A percentile compares a stretch with the other conserved stretches of the same genome.
Evolutionary conservation across 2,113 vertebrate species (phyloP).

Genomic region (Ceyx cyanopectus): DNA sequence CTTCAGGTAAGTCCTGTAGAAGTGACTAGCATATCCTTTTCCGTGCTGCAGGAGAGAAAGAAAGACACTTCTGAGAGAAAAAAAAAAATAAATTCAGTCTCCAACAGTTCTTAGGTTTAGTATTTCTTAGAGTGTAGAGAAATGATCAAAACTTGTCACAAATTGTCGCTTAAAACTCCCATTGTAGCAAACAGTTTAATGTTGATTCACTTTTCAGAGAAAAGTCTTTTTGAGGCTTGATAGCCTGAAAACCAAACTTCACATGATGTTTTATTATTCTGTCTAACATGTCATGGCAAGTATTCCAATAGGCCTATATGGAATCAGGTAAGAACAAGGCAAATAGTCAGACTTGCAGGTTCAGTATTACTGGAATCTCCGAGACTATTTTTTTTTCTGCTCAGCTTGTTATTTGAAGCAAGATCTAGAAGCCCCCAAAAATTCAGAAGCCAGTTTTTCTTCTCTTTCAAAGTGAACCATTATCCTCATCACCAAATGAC

Average conservation of each 20-base stretch:
- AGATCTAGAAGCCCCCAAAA: slow-evolving; percentile 12
- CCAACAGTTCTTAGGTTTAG: slow-evolving; percentile 29
- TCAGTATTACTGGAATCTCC: slow-evolving; percentile 2
- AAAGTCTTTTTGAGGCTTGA: neutral
- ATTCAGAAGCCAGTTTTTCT: slow-evolving; percentile 6
- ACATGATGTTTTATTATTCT: slow-evolving; percentile 2
- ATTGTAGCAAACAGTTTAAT: neutral
- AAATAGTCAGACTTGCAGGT: neutral
- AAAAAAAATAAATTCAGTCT: slow-evolving; percentile 1
- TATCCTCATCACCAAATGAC: slow-evolving; percentile 47
- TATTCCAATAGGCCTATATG: neutral
- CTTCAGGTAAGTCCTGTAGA: slow-evolving; percentile 94
- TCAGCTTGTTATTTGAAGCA: slow-evolving; percentile 7
- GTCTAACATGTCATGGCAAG: neutral
- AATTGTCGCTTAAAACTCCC: neutral
- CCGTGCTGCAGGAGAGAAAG: slow-evolving; percentile 88
- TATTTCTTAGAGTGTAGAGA: slow-evolving; percentile 22
- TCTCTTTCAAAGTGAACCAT: slow-evolving; percentile 61
- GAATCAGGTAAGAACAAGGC: neutral
- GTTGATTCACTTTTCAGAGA: neutral
- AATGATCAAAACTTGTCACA: slow-evolving; percentile 29
- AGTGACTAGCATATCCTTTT: slow-evolving; percentile 99
- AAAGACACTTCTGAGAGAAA: slow-evolving; percentile 77
- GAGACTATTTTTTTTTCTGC: slow-evolving; percentile 9
- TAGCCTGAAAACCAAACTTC: slow-evolving; percentile 33